phyloP scores from a whole-genome alignment of 2,113 vertebrate species.

The Dasyurus viverrinus region DNA sequence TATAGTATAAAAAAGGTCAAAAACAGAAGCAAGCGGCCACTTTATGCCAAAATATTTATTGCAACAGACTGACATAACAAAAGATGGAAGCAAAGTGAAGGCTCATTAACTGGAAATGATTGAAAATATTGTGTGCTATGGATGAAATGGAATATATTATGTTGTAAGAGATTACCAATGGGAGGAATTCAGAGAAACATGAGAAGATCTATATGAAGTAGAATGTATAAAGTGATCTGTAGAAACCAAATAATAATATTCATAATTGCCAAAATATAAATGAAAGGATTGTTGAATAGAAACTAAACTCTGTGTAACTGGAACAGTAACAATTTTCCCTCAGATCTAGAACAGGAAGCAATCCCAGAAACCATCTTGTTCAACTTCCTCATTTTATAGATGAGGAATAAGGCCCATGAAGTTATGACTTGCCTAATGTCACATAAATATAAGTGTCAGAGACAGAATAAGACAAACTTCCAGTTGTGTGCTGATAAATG shows the following conservation, averaged over 20 bases:
- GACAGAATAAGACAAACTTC: background rate
- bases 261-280: background rate
- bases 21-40: background rate
- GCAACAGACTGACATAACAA: background rate
- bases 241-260: background rate
- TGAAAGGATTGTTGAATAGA: background rate
- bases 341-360: background rate
- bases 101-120: background rate
- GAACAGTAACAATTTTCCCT: background rate
- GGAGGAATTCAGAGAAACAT: background rate
- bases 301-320: background rate
- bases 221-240: background rate
- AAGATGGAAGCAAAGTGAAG: background rate
- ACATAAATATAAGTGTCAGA: background rate
- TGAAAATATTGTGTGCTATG: background rate
- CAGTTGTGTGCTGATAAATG: background rate
- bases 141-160: background rate
- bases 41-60: background rate
- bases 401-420: background rate
- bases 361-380: background rate
- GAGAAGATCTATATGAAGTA: background rate
- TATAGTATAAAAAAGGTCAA: background rate
- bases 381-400: background rate
- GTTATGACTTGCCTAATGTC: background rate
- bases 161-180: background rate